Base-by-base conservation (phyloP, 2,888 invertebrate species). In the Phlogophora meticulosa region DNA sequence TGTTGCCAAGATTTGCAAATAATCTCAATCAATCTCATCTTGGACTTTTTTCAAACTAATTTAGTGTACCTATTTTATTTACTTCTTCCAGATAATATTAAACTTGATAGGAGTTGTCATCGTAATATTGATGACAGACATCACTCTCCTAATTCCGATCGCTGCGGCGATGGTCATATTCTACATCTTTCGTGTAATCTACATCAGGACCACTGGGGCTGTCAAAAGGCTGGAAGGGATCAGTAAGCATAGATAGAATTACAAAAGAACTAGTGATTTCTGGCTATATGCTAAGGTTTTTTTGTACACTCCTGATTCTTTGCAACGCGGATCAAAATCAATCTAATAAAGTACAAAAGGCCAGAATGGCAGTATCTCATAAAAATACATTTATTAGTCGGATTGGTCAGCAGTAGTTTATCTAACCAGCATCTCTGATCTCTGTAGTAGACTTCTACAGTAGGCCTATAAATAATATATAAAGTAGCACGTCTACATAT, bases 71-170 rank as follows among this genome's bases (percentile, higher is more conserved):
- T 4, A n/a, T 13, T 36, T 4, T 17, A 15, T 34, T 28, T 32
- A 51, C 32, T 38, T 32, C 1, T 72, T 93, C 42, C 97, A 98
- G 95, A 97, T 98, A 71, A 97, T 98, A 58, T 93, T 98, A 3
- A 96, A 97, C 10, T 93, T 98, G 22, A 82, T 97, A 38, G 98
- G 98, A 22, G 97, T 98, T 36, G 96, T 98, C n/a, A 91, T 97
- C 1, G 97, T 98, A 0, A 97, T 98, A 24, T 96, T 97, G 1
- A 88, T 97, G 65, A 97, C 98, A 1, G 95, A 95, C 73, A 84
- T 94, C 10, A 91, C 93, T 3, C 84, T 95, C 4, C 73, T 95
- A 1, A 90, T 96, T 70, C 96, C 96, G 0, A 95, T 96, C 40
- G 86, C 95, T 0, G 94, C 97, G 0, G 93, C 97, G 0, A 91